phyloP scores from a whole-genome alignment of 2,888 invertebrate species.

The Opisthograptis luteolata region DNA sequence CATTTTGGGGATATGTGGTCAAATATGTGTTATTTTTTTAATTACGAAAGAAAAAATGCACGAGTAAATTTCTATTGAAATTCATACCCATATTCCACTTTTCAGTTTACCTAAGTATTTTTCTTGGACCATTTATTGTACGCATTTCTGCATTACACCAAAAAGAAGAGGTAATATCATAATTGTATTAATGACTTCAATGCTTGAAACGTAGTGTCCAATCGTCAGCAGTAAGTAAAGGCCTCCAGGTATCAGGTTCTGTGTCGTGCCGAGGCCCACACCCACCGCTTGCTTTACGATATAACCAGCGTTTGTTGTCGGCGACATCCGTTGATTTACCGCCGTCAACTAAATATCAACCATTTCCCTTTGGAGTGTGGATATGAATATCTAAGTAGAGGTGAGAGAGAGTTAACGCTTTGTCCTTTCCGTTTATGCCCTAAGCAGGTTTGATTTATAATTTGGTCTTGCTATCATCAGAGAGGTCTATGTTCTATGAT shows the following conservation, averaged over 20 bases:
- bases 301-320: conserved; percentile 66
- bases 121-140: no score
- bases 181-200: background rate
- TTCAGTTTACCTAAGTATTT: no score
- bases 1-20: no score
- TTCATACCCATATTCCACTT: no score
- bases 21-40: no score
- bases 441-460: background rate
- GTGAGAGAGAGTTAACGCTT: conserved; percentile 6
- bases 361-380: conserved; percentile 63
- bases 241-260: conserved; percentile 10
- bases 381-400: conserved; percentile 50
- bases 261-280: conserved; percentile 48
- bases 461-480: background rate
- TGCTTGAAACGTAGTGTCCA: background rate
- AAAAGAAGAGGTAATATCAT: background rate
- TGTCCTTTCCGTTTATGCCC: background rate
- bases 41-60: no score
- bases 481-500: no score
- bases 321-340: conserved; percentile 79
- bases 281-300: conserved; percentile 53
- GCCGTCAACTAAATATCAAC: conserved; percentile 57
- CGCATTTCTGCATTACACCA: no score
- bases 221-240: conserved; percentile 13
- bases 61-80: background rate